Percentiles rank a stretch among this genome's conserved stretches.
These are phyloP conservation scores for Dicrurus megarhynchus DNA, from an alignment of 2,113 vertebrate genomes.

Conservation along the genomic window DNA sequence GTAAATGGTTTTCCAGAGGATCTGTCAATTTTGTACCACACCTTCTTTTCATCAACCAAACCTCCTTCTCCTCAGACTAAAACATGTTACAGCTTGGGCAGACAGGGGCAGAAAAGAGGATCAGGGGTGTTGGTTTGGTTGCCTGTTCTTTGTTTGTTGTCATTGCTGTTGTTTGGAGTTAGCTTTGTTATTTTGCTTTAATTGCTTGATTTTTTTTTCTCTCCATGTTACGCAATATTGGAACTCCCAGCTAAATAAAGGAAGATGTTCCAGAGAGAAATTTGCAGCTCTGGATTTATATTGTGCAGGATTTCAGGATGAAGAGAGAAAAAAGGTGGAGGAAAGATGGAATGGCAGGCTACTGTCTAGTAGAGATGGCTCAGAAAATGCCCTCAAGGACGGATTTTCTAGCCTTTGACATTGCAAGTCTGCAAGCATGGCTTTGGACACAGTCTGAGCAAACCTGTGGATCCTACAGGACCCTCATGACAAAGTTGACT, in stretches of 20 bases:
- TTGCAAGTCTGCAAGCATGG: background rate
- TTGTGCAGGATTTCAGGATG: background rate
- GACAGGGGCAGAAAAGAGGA: background rate
- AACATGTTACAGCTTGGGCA: background rate
- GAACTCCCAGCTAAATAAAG: background rate
- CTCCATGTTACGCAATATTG: background rate
- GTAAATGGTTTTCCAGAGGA: background rate
- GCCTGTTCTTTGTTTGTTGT: background rate
- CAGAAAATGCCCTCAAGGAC: background rate
- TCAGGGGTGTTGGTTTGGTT: background rate
- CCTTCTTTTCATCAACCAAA: background rate
- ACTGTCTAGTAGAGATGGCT: background rate
- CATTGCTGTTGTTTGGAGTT: background rate
- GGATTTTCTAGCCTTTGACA: background rate
- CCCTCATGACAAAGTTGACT: background rate
- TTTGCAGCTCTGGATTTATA: background rate
- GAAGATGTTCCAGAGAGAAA: background rate
- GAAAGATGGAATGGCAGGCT: background rate
- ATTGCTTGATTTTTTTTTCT: background rate
- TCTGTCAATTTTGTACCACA: background rate
- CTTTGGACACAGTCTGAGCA: background rate
- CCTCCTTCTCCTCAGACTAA: background rate
- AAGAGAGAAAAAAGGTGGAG: background rate
- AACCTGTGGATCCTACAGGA: background rate
- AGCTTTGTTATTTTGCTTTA: background rate